Percentiles rank a stretch among this genome's conserved stretches.
These are phyloP conservation scores for Rosalia funebris DNA, from an alignment of 2,888 invertebrate species.

Conservation along the genomic window DNA sequence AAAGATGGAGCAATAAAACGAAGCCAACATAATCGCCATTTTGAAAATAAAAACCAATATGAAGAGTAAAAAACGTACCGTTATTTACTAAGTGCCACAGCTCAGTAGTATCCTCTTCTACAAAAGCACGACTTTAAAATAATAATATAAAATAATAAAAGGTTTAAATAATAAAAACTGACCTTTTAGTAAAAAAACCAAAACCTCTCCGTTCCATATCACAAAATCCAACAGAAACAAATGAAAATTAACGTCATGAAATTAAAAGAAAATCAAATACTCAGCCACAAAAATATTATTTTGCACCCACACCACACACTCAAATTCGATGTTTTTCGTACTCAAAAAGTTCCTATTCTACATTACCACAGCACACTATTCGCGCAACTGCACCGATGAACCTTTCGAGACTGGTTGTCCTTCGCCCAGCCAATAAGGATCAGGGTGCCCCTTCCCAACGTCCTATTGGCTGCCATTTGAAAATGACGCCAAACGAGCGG, in stretches of 20 bases:
- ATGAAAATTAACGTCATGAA: conserved; percentile 66
- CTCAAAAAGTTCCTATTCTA: conserved; percentile 27
- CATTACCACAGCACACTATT: conserved; percentile 36
- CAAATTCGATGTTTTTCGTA: conserved; percentile 22
- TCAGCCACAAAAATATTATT: conserved; percentile 15
- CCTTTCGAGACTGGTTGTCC: conserved; percentile 56
- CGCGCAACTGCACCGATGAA: conserved; percentile 51
- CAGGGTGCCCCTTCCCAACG: conserved; percentile 52
- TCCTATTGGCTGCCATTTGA: conserved; percentile 57
- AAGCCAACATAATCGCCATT: conserved; percentile 42
- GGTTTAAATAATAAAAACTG: conserved; percentile 67
- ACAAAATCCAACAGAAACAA: conserved; percentile 71
- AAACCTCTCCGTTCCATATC: conserved; percentile 83
- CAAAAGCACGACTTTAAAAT: conserved; percentile 23
- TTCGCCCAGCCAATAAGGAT: conserved; percentile 57
- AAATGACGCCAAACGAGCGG: conserved; percentile 49
- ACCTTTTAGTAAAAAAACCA: conserved; percentile 85
- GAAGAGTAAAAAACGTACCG: conserved; percentile 40
- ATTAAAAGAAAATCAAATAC: conserved; percentile 29
- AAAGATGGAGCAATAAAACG: conserved; percentile 39
- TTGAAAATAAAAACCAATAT: conserved; percentile 45
- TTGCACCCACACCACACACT: conserved; percentile 5
- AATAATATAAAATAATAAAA: conserved; percentile 61
- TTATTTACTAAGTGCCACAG: conserved; percentile 1
- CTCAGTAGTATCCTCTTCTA: conserved; percentile 14